phyloP scores from a whole-genome alignment of 2,113 vertebrate genomes.

The Ptyas mucosa region DNA sequence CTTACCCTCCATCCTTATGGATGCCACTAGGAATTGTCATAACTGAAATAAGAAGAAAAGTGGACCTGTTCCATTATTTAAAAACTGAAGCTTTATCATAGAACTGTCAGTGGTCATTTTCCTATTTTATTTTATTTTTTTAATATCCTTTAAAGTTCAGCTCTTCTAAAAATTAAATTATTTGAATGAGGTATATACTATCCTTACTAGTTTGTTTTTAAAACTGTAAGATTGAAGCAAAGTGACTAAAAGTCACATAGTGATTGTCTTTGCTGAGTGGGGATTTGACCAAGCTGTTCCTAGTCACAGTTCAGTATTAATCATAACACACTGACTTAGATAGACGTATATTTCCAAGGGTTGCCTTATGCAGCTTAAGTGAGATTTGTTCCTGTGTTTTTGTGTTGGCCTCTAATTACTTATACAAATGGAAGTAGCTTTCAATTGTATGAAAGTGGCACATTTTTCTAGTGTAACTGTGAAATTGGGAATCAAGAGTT shows the following conservation, averaged over 20 bases:
- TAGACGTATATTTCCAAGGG: background rate
- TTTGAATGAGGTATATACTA: background rate
- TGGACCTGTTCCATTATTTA: background rate
- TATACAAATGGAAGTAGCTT: background rate
- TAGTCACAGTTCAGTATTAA: background rate
- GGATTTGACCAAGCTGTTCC: background rate
- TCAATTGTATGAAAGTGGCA: background rate
- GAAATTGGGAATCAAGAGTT: background rate
- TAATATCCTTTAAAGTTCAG: background rate
- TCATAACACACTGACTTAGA: background rate
- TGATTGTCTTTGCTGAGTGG: background rate
- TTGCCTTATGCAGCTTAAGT: background rate
- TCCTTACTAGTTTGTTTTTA: background rate
- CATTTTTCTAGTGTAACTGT: background rate
- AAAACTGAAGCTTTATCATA: background rate
- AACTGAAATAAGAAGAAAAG: background rate
- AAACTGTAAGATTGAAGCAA: background rate
- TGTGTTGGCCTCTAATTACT: background rate
- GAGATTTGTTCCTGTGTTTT: background rate
- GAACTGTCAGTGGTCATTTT: background rate
- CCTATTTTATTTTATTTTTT: background rate
- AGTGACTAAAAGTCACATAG: background rate
- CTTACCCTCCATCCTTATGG: background rate
- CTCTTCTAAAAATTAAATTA: background rate
- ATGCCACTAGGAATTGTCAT: constrained; percentile 2